These are phyloP conservation scores for Alligator mississippiensis DNA, from an alignment of 2,113 vertebrate genomes.

Conservation along the genomic window DNA sequence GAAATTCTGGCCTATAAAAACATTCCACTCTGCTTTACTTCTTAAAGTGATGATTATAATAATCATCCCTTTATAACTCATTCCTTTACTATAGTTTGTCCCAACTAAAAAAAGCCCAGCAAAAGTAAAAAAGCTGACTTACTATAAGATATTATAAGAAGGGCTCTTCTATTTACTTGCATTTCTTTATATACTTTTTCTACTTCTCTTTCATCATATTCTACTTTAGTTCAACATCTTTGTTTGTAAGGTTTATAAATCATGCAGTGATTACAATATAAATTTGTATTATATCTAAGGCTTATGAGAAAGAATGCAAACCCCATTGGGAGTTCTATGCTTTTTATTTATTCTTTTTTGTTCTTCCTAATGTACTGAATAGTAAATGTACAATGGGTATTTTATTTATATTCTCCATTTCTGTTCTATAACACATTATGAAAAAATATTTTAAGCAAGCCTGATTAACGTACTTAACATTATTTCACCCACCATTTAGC, in stretches of 20 bases:
- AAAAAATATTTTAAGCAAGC: slow-evolving; percentile 1
- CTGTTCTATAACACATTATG: neutral
- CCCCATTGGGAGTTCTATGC: neutral
- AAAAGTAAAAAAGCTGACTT: neutral
- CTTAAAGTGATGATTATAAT: neutral
- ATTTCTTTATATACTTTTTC: neutral
- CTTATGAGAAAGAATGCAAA: slow-evolving; percentile 11
- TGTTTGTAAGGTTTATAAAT: neutral
- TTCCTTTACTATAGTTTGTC: neutral
- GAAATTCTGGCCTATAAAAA: neutral
- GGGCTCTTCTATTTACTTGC: neutral
- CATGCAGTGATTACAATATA: neutral
- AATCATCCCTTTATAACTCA: fast-evolving
- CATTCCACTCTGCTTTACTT: neutral
- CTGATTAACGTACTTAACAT: neutral
- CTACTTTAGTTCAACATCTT: neutral
- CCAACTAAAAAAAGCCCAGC: neutral
- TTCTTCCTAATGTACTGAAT: neutral
- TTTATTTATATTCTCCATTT: neutral
- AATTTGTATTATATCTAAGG: neutral
- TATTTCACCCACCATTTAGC: neutral
- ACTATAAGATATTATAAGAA: neutral
- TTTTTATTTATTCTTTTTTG: neutral
- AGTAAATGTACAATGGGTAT: neutral
- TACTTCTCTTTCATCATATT: neutral